phyloP scores from a whole-genome alignment of 2,113 vertebrate genomes.

The Vombatus ursinus region DNA sequence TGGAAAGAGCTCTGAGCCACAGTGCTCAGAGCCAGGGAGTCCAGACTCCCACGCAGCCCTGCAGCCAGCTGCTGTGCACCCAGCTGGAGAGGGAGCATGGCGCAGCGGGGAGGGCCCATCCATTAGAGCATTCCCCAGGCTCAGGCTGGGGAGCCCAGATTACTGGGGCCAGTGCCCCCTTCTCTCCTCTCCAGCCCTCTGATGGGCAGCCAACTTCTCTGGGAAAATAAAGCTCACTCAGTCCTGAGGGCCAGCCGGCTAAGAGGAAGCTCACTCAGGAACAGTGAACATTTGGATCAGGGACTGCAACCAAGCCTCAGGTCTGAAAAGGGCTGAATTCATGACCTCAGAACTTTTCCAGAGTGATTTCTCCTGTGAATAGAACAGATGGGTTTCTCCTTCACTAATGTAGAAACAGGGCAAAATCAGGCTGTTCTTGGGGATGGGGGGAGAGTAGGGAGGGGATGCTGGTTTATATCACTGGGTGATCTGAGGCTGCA shows the following conservation, averaged over 20 bases:
- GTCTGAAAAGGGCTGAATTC: neutral
- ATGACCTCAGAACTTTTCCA: neutral
- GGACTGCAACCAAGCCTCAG: neutral
- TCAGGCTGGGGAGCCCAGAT: neutral
- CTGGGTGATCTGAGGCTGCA: neutral
- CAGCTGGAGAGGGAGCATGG: conserved; percentile 18
- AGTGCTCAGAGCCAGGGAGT: conserved; percentile 27
- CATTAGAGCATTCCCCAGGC: neutral
- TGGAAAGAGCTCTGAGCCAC: conserved; percentile 49
- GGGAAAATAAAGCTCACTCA: neutral
- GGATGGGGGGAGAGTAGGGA: neutral
- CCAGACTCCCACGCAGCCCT: conserved; percentile 30
- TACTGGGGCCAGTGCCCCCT: neutral
- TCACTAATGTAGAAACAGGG: neutral
- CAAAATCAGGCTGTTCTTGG: neutral
- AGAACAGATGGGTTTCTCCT: neutral
- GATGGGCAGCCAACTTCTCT: neutral
- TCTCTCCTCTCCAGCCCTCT: neutral
- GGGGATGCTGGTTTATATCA: neutral
- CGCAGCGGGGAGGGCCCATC: neutral
- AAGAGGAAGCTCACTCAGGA: neutral
- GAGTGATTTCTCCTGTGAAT: neutral
- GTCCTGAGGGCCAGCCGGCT: neutral
- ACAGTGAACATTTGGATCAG: neutral
- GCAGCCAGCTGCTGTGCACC: conserved; percentile 25